Evolutionary conservation across 2,113 vertebrate species (phyloP).

Genomic region (Donacobius atricapilla): DNA sequence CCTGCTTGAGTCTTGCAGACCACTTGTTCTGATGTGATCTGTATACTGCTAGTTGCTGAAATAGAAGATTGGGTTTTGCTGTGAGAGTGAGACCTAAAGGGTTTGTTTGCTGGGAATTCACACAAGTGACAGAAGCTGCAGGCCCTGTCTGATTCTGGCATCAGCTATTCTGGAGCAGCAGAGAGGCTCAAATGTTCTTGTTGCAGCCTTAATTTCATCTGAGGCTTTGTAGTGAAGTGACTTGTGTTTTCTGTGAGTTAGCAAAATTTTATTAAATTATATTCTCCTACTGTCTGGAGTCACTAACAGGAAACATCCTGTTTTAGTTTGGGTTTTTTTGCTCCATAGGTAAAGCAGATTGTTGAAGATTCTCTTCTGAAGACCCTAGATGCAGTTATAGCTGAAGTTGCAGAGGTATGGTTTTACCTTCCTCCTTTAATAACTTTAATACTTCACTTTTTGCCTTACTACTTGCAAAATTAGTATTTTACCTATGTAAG

Average conservation of each 20-base stretch:
- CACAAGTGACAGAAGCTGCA: background rate
- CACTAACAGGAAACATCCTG: background rate
- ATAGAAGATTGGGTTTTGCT: background rate
- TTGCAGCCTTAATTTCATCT: background rate
- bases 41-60: background rate
- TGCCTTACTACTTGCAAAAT: background rate
- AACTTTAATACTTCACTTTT: background rate
- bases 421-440: background rate
- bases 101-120: background rate
- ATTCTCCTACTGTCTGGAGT: background rate
- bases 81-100: background rate
- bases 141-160: background rate
- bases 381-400: constrained; percentile 78
- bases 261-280: background rate
- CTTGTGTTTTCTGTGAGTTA: background rate
- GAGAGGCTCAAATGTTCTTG: background rate
- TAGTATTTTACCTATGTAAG: background rate
- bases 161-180: background rate
- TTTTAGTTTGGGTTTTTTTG: background rate
- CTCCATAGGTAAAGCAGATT: constrained; percentile 83
- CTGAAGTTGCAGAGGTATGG: constrained; percentile 81
- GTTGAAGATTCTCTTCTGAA: constrained; percentile 89
- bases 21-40: background rate
- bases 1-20: background rate
- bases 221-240: background rate